Percentiles rank a stretch among this genome's conserved stretches.
Conservation (phyloP, 1,140 invertebrate genomes). For the Tachypleus tridentatus region DNA sequence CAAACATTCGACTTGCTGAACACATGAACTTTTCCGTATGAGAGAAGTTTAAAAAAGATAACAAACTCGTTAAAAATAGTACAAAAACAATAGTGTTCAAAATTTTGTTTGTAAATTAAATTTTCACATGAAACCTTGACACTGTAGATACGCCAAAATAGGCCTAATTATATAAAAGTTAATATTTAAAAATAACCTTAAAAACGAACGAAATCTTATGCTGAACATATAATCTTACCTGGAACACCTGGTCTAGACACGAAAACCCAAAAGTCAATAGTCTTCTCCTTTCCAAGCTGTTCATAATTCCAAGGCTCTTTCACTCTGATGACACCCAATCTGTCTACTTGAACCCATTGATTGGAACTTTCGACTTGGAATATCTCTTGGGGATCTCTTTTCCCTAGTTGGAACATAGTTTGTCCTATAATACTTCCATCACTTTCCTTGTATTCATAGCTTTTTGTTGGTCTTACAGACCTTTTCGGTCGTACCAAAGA, state of each 20-base stretch:
- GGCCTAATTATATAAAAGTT: no score
- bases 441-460: slow-evolving; percentile 80
- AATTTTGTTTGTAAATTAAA: no score
- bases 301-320: slow-evolving; percentile 96
- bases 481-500: slow-evolving; percentile 29
- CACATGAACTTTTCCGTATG: no score
- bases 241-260: slow-evolving; percentile 18
- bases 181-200: no score
- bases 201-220: no score
- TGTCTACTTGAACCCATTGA: slow-evolving; percentile 76
- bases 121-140: no score
- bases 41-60: no score
- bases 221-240: slow-evolving; percentile 11
- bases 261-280: slow-evolving; percentile 87
- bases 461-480: slow-evolving; percentile 77
- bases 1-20: no score
- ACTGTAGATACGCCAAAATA: no score
- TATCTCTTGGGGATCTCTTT: slow-evolving; percentile 78
- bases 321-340: slow-evolving; percentile 77
- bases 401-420: slow-evolving; percentile 77
- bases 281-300: slow-evolving; percentile 86
- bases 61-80: no score
- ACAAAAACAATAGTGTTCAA: no score
- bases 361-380: slow-evolving; percentile 82
- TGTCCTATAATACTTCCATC: slow-evolving; percentile 77